A percentile compares a stretch with the other conserved stretches of the same genome.
phyloP scores from a whole-genome alignment of 2,888 invertebrate species.

The Megastigmus dorsalis region DNA sequence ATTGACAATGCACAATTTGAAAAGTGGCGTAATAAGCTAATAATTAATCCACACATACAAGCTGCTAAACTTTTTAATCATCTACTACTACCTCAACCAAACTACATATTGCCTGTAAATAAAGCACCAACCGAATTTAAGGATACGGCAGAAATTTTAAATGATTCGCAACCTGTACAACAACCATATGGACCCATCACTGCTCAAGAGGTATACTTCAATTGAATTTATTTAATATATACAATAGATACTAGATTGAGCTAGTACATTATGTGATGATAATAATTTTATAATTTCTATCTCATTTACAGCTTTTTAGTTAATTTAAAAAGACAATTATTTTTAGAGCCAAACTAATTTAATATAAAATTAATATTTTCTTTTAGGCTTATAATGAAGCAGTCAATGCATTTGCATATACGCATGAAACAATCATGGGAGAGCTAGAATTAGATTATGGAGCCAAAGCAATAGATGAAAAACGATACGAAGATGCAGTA shows the following conservation, averaged over 20 bases:
- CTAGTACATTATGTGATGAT: no score
- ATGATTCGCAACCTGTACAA: not conserved
- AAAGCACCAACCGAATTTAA: slow-evolving; percentile 44
- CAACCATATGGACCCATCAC: slow-evolving; percentile 66
- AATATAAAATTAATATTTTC: slow-evolving; percentile 12
- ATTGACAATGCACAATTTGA: slow-evolving; percentile 58
- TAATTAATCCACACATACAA: slow-evolving; percentile 56
- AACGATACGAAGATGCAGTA: slow-evolving; percentile 77
- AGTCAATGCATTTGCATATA: slow-evolving; percentile 63
- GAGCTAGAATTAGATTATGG: slow-evolving; percentile 80
- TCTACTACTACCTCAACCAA: slow-evolving; percentile 60
- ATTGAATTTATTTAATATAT: not conserved
- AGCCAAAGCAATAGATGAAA: slow-evolving; percentile 78
- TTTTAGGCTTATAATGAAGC: slow-evolving; percentile 66
- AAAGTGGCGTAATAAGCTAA: slow-evolving; percentile 58
- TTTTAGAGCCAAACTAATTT: no score
- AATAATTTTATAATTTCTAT: no score
- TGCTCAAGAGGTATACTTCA: slow-evolving; percentile 64
- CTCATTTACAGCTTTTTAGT: no score
- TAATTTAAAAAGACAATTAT: no score
- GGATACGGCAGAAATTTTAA: slow-evolving; percentile 1
- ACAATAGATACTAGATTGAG: no score
- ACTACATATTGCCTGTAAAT: slow-evolving; percentile 61
- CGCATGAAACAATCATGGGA: slow-evolving; percentile 77
- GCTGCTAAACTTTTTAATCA: slow-evolving; percentile 58